Percentiles rank a stretch among this genome's conserved stretches.
Evolutionary conservation across 2,113 vertebrate species (phyloP).

Genomic region (Nycticryphes semicollaris): DNA sequence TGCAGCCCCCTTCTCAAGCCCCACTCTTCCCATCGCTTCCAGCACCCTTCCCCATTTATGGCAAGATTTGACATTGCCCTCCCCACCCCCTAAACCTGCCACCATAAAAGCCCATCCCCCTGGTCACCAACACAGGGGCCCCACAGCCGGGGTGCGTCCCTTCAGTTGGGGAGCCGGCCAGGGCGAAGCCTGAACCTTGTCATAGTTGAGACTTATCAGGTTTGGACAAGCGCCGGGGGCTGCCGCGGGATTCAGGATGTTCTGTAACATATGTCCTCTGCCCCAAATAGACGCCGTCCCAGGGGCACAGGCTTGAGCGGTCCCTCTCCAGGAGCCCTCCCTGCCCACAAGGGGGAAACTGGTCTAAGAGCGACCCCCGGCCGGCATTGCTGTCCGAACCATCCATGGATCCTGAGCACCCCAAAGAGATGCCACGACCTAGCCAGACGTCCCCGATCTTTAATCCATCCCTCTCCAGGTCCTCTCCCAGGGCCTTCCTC

Average conservation of each 20-base stretch:
- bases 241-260: constrained; percentile 30
- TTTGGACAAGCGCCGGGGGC: constrained; percentile 54
- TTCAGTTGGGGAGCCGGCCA: background rate
- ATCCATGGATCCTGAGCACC: accelerated
- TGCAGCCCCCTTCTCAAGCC: background rate
- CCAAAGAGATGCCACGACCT: background rate
- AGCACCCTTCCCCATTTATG: background rate
- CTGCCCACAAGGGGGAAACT: accelerated
- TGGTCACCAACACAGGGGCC: background rate
- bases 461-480: background rate
- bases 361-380: background rate
- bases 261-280: constrained; percentile 51
- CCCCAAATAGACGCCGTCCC: constrained; percentile 21
- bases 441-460: background rate
- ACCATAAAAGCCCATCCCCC: background rate
- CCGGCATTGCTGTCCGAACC: accelerated
- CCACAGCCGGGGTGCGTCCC: accelerated
- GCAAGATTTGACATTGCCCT: background rate
- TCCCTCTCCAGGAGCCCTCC: background rate
- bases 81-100: background rate
- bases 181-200: constrained; percentile 40
- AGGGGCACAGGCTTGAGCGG: background rate
- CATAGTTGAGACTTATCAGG: constrained; percentile 57
- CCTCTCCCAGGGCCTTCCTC: background rate
- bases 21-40: background rate